Evolutionary conservation across 1,140 invertebrate genomes (phyloP), one percentile per base, ranked within the genome.

Genomic region (Leptinotarsa undecemlineata): DNA sequence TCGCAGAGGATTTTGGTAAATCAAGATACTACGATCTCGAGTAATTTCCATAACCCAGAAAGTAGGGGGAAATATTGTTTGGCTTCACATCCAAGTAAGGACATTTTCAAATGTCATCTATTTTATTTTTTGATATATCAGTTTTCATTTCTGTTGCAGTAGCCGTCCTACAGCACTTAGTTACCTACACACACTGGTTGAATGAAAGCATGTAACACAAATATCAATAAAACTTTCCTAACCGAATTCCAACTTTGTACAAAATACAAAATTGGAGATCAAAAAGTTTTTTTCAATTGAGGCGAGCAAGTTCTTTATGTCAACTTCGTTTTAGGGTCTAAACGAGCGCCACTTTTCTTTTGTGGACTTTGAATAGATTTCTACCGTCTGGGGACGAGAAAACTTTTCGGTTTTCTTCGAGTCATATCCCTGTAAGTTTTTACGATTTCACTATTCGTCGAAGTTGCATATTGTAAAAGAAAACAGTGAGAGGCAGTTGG

Each of bases 301-400:
- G 51, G 51, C 51, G 51, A 17, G 14, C n/a, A 19, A 57, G 51
- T 57, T 57, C 51, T 57, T 57, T 57, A 57, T 57, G n/a, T 57
- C n/a, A 57, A n/a, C 17, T 57, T n/a, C 51, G 15, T 57, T 57
- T 15, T 15, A 19, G 51, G 51, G 15, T 19, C 51, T 57, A 57
- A 57, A n/a, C 51, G 51, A 57, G 51, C 51, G 51, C 17, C 51
- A 57, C 51, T 57, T 57, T 57, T 19, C 51, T 57, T 57, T 57
- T 57, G 51, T 57, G 51, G 51, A 57, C 51, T n/a, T 57, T 57
- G 17, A 57, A 57, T 57, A 57, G 3, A 57, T 57, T 57, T 57
- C 51, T 15, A 19, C 17, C 15, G n/a, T 19, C 17, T 57, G 15
- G 51, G n/a, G 51, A 57, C 51, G 51, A 15, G n/a, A 19, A 57